Conservation (phyloP, 2,888 invertebrate genomes). For the Anarsia innoxiella region DNA sequence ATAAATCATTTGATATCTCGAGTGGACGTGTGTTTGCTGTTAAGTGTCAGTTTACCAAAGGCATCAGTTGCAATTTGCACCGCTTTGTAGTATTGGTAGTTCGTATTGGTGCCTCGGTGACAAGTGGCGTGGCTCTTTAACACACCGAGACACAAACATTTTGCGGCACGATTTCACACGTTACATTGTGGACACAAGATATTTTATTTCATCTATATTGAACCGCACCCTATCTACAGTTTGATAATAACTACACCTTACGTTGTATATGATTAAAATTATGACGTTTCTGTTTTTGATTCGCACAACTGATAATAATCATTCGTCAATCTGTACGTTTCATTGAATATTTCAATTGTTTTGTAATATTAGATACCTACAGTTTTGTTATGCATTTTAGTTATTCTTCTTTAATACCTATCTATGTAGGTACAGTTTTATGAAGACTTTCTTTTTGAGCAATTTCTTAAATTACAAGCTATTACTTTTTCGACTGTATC, state of each 20-base stretch:
- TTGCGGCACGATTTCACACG: conserved; percentile 32
- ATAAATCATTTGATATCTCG: conserved; percentile 60
- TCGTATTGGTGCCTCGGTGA: conserved; percentile 38
- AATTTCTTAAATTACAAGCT: too few species aligned
- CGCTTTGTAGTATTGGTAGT: conserved; percentile 35
- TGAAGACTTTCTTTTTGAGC: too few species aligned
- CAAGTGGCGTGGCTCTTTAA: conserved; percentile 38
- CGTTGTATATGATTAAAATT: conserved; percentile 15
- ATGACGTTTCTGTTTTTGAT: conserved; percentile 18
- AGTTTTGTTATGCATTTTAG: too few species aligned
- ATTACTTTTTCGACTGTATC: too few species aligned
- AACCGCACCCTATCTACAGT: conserved; percentile 18
- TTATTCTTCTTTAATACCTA: too few species aligned
- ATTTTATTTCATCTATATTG: conserved; percentile 16
- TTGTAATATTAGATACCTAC: too few species aligned
- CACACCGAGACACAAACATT: conserved; percentile 47
- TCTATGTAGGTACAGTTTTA: too few species aligned
- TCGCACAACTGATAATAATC: conserved; percentile 9
- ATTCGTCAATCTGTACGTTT: neutral
- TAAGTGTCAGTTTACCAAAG: conserved; percentile 52
- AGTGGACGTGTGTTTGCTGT: conserved; percentile 37
- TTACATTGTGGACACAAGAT: conserved; percentile 27
- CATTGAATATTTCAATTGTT: neutral
- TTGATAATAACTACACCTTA: conserved; percentile 15
- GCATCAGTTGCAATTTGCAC: conserved; percentile 57